Evolutionary conservation across 2,113 vertebrate genomes (phyloP).

Genomic region (Progne subis): DNA sequence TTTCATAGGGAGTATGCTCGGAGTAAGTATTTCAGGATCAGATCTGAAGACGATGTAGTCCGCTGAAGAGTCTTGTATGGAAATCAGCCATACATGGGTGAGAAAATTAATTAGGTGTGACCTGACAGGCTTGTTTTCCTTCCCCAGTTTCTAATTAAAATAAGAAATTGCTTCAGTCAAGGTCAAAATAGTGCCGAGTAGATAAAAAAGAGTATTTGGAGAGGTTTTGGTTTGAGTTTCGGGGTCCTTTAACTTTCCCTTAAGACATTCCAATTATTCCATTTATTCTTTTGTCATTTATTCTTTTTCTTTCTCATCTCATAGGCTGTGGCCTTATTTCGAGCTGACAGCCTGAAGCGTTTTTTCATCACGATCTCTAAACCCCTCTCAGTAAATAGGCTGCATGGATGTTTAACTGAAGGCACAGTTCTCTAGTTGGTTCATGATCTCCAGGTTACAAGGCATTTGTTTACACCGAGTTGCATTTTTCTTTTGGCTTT

Average conservation of each 20-base stretch:
- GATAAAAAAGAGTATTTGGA: background rate
- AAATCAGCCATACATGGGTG: conserved; percentile 12
- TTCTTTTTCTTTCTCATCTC: conserved; percentile 40
- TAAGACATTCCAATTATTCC: conserved; percentile 26
- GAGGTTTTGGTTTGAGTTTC: background rate
- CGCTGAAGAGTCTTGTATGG: conserved; percentile 23
- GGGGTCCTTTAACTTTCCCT: background rate
- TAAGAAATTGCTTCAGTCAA: background rate
- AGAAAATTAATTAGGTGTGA: background rate
- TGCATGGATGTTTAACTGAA: conserved; percentile 69
- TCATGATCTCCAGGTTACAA: conserved; percentile 66
- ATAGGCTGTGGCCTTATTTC: conserved; percentile 56
- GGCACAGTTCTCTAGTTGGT: conserved; percentile 53
- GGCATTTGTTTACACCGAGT: conserved; percentile 65
- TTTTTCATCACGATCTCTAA: conserved; percentile 36
- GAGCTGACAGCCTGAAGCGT: conserved; percentile 30
- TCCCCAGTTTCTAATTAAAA: background rate
- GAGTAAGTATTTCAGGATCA: background rate
- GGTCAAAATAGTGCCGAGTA: background rate
- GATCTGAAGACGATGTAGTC: background rate
- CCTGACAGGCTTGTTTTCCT: background rate
- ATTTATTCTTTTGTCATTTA: conserved; percentile 28
- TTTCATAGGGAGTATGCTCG: background rate
- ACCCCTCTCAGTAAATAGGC: conserved; percentile 58
- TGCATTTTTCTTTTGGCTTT: conserved; percentile 66